Base-by-base conservation (phyloP, 2,888 invertebrate genomes). In the Sympetrum striolatum region DNA sequence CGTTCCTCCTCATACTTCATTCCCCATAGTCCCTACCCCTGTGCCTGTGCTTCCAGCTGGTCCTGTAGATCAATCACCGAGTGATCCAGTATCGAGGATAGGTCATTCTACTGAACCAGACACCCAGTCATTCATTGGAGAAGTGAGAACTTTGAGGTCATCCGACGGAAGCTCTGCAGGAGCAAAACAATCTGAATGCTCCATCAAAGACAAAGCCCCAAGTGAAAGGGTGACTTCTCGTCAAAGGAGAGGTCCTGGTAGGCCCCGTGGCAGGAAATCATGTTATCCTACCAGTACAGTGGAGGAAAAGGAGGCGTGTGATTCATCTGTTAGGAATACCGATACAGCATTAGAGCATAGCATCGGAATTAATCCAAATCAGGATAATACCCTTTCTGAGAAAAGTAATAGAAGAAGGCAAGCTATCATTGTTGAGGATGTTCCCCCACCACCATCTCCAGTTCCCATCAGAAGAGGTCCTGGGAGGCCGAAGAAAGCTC, bases 401-500 rank as follows among this genome's bases (percentile, higher is more conserved):
- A 86, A 86, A 64, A 60, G 64, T 6, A 86, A 22, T 64, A 35
- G 86, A 22, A 58, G 60, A 39, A 58, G 60, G 53, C 60, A 58
- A 37, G 60, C 86, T 60, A 12, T 86, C 35, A 37, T 60, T 37
- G 86, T 86, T 22, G 86, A 86, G 37, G 86, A 86, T n/a, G 86
- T 58, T 12, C 86, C 86, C 81, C 60, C 90, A 64, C 81, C 90
- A 81, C 44, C 90, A 48, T 60, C 90, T 60, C 48, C 73, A 31
- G 48, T 80, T 81, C 92, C 92, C 44, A 92, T 92, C 31, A 93
- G 93, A 91, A 91, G 93, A 90, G 93, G 93, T 15, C 93, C 92
- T 31, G 93, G 93, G 4, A 91, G 93, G 79, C 93, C 93, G 15
- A 93, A 93, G 91, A 93, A 93, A 90, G 91, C 91, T 37, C 92